These are phyloP conservation scores for Cygnus olor DNA, from an alignment of 2,797 vertebrate species.

Conservation along the genomic window DNA sequence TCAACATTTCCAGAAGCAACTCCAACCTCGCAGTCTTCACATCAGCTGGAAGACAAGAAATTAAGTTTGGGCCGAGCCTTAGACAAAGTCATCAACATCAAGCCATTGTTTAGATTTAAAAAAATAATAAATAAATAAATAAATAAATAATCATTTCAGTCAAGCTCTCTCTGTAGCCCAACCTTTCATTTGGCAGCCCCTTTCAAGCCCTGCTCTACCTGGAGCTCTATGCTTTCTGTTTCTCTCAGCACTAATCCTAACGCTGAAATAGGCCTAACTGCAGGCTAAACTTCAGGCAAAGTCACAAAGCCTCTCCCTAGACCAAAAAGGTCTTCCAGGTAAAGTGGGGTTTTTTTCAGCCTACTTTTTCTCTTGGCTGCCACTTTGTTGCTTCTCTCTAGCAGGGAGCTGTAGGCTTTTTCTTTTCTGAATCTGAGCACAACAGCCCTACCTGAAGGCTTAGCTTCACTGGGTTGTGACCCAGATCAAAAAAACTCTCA, in stretches of 20 bases:
- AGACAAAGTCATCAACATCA: background rate
- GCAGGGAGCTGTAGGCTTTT: background rate
- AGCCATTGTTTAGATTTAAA: background rate
- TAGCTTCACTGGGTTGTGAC: background rate
- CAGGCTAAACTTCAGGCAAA: background rate
- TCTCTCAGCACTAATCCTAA: background rate
- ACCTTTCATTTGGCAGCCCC: background rate
- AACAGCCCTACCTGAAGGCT: background rate
- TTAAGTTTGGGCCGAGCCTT: background rate
- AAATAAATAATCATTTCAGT: no score
- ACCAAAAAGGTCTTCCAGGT: background rate
- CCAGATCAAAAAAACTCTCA: background rate
- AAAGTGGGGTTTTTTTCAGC: background rate
- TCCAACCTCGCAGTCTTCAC: background rate
- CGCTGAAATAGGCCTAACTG: background rate
- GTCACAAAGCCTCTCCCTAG: background rate
- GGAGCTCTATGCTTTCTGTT: background rate
- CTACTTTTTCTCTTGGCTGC: background rate
- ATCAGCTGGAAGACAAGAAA: background rate
- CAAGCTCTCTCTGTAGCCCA: background rate
- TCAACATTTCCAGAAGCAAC: background rate
- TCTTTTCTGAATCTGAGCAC: background rate
- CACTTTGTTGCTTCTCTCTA: background rate
- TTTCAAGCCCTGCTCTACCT: background rate
- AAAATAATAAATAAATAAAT: no score